phyloP scores from a whole-genome alignment of 2,113 vertebrate species.

The Oxyura jamaicensis region DNA sequence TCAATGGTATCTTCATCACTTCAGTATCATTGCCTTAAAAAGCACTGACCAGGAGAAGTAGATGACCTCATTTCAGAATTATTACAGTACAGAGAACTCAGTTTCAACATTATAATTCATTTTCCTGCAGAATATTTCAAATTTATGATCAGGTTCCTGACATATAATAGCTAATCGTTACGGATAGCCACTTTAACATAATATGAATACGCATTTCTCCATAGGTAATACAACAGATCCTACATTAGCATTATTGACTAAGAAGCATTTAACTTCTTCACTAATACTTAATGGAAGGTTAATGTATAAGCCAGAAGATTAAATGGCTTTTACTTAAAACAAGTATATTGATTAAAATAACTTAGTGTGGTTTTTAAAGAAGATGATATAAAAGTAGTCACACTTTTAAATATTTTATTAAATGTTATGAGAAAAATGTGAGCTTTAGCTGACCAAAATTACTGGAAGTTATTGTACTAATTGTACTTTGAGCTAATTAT shows the following conservation, averaged over 20 bases:
- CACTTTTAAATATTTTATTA: slow-evolving; percentile 82
- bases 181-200: slow-evolving; percentile 90
- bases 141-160: slow-evolving; percentile 86
- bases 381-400: slow-evolving; percentile 86
- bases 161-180: slow-evolving; percentile 86
- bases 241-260: slow-evolving; percentile 96
- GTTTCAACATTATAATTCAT: slow-evolving; percentile 91
- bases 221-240: slow-evolving; percentile 83
- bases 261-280: slow-evolving; percentile 90
- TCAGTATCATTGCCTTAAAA: slow-evolving; percentile 93
- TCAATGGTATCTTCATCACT: slow-evolving; percentile 90
- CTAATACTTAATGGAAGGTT: slow-evolving; percentile 99
- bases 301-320: slow-evolving; percentile 93
- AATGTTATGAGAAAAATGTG: slow-evolving; percentile 78
- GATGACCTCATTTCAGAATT: slow-evolving; percentile 90
- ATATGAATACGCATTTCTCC: slow-evolving; percentile 92
- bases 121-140: slow-evolving; percentile 85
- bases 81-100: slow-evolving; percentile 88
- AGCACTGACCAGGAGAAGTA: slow-evolving; percentile 86
- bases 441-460: slow-evolving; percentile 66
- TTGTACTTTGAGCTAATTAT: slow-evolving; percentile 75
- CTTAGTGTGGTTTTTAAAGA: slow-evolving; percentile 84
- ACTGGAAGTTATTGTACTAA: slow-evolving; percentile 79
- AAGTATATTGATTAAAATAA: slow-evolving; percentile 94
- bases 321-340: slow-evolving; percentile 95